Conservation (phyloP, 2,888 invertebrate genomes). For the Saturnia japonica region DNA sequence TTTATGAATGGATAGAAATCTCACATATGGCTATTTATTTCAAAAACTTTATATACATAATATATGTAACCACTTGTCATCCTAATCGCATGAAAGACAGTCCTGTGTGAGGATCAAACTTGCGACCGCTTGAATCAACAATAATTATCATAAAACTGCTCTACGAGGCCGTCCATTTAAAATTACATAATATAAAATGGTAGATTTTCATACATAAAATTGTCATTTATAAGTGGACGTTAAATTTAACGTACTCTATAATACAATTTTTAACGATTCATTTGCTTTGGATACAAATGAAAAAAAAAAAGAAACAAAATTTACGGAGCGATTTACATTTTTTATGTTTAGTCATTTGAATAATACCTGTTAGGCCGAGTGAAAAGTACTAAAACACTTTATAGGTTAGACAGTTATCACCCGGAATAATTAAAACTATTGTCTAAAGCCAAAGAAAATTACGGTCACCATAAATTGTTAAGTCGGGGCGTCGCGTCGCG, state of each 20-base stretch:
- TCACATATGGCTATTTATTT: too few species aligned
- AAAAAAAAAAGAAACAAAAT: conserved; percentile 22
- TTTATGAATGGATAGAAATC: too few species aligned
- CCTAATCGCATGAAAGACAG: too few species aligned
- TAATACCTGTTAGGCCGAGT: conserved; percentile 53
- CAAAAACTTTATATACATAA: too few species aligned
- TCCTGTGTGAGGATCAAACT: too few species aligned
- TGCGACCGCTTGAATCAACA: too few species aligned
- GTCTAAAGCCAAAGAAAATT: conserved; percentile 70
- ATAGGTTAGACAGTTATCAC: conserved; percentile 69
- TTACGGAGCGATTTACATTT: conserved; percentile 33
- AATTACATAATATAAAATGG: not conserved
- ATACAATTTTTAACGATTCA: conserved; percentile 19
- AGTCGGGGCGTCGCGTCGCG: conserved; percentile 41
- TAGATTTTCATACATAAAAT: not conserved
- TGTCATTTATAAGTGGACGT: not conserved
- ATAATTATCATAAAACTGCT: too few species aligned
- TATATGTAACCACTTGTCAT: too few species aligned
- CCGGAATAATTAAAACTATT: conserved; percentile 78
- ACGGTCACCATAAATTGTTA: conserved; percentile 70
- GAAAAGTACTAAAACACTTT: conserved; percentile 57
- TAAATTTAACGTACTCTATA: not conserved
- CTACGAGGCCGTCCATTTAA: too few species aligned
- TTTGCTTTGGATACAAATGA: conserved; percentile 27
- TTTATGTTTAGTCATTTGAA: conserved; percentile 43